phyloP scores from a whole-genome alignment of 2,888 invertebrate genomes.

The Aporophyla nigra region DNA sequence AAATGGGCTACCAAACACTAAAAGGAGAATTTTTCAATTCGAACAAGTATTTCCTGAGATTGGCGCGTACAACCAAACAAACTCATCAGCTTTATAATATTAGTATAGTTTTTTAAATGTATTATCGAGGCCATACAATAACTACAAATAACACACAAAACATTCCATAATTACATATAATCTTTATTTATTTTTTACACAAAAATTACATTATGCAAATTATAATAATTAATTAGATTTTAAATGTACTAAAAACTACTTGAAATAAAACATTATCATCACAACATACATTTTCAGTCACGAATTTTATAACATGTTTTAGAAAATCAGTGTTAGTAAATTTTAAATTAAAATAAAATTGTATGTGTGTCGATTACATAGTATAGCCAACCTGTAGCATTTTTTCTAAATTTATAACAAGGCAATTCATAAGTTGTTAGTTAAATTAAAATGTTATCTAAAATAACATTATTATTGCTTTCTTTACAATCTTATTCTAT shows the following conservation, averaged over 20 bases:
- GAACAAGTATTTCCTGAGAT: no score
- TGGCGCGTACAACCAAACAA: no score
- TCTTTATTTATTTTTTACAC: no score
- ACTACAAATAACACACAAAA: no score
- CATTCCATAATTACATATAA: no score
- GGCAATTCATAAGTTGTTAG: slow-evolving; percentile 32
- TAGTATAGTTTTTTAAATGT: no score
- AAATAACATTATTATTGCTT: slow-evolving; percentile 37
- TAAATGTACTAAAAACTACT: slow-evolving; percentile 35
- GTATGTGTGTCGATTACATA: slow-evolving; percentile 12
- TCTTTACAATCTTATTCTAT: slow-evolving; percentile 27
- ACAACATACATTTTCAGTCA: slow-evolving; percentile 49
- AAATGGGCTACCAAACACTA: no score
- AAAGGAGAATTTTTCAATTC: no score
- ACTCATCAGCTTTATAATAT: no score
- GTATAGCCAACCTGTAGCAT: slow-evolving; percentile 67
- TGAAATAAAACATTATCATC: slow-evolving; percentile 24
- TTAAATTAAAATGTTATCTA: slow-evolving; percentile 44
- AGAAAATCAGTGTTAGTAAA: slow-evolving; percentile 18
- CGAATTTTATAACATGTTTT: slow-evolving; percentile 18
- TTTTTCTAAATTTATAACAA: slow-evolving; percentile 28
- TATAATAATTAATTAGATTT: slow-evolving; percentile 33
- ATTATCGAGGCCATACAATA: no score
- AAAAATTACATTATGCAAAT: slow-evolving; percentile 36
- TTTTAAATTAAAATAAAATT: slow-evolving; percentile 8